Conservation (phyloP, 2,888 invertebrate genomes). For the Orchesellides sinensis region DNA sequence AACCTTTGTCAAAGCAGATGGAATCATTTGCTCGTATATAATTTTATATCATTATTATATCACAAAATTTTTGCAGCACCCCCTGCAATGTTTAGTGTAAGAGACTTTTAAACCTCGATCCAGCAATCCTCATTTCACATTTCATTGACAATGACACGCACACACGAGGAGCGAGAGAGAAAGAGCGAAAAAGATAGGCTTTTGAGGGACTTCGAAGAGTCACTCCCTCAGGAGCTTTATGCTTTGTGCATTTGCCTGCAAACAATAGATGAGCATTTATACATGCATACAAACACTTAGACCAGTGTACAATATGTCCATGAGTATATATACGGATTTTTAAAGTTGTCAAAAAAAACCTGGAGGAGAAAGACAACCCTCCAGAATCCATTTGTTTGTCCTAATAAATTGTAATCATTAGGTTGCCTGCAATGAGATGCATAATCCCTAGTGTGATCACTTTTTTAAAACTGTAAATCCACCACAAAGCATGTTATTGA, state of each 20-base stretch:
- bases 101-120: conserved; percentile 25
- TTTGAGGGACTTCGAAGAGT: conserved; percentile 51
- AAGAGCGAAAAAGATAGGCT: conserved; percentile 28
- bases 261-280: conserved; percentile 66
- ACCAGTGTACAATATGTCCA: conserved; percentile 23
- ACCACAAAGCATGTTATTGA: conserved; percentile 59
- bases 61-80: conserved; percentile 30
- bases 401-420: conserved; percentile 46
- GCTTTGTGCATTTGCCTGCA: conserved; percentile 70
- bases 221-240: conserved; percentile 43
- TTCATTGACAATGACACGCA: conserved; percentile 59
- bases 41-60: conserved; percentile 55
- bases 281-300: too few relatives aligned
- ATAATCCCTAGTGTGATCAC: conserved; percentile 59
- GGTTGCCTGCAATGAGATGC: conserved; percentile 17
- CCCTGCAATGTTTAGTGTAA: conserved; percentile 40
- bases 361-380: conserved; percentile 24
- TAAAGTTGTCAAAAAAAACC: conserved; percentile 19
- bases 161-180: conserved; percentile 7
- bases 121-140: conserved; percentile 46
- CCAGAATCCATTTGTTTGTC: conserved; percentile 43
- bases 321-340: conserved; percentile 3
- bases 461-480: conserved; percentile 54
- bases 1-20: conserved; percentile 47
- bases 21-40: conserved; percentile 59